phyloP scores from a whole-genome alignment of 1,140 invertebrate species.

The Octopus bimaculoides region DNA sequence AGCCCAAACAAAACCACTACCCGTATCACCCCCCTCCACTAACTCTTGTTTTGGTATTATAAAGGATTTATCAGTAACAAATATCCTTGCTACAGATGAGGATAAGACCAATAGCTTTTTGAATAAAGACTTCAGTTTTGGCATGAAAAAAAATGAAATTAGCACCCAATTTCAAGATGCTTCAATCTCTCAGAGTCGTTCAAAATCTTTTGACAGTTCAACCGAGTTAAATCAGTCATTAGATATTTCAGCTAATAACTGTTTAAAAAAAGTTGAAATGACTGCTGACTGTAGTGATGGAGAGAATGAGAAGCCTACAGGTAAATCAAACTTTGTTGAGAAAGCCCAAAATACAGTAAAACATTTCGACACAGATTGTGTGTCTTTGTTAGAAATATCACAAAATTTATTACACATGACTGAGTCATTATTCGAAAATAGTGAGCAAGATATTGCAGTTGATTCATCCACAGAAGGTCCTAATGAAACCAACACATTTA shows the following conservation, averaged over 20 bases:
- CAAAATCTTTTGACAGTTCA: slow-evolving; percentile 1
- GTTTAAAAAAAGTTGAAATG: neutral
- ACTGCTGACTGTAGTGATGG: slow-evolving; percentile 7
- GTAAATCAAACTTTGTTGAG: neutral
- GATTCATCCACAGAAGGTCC: too few relatives aligned
- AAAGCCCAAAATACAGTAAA: neutral
- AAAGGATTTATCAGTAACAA: slow-evolving; percentile 48
- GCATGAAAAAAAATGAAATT: slow-evolving; percentile 21
- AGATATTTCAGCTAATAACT: neutral
- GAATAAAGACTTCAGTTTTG: slow-evolving; percentile 30
- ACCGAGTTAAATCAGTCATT: slow-evolving; percentile 1
- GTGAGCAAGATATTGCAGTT: too few relatives aligned
- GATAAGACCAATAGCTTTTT: slow-evolving; percentile 48
- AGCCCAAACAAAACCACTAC: slow-evolving; percentile 11
- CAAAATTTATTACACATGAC: slow-evolving; percentile 36
- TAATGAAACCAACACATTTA: too few relatives aligned
- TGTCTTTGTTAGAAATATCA: slow-evolving; percentile 32
- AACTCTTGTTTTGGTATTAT: slow-evolving; percentile 43
- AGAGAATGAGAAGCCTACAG: neutral
- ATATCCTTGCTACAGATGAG: slow-evolving; percentile 40
- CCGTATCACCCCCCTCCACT: neutral
- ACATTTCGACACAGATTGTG: slow-evolving; percentile 10
- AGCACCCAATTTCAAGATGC: slow-evolving; percentile 6
- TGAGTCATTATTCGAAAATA: neutral
- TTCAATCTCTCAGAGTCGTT: slow-evolving; percentile 17